Conservation (phyloP, 2,888 invertebrate species). For the Carpatolechia fugitivella region DNA sequence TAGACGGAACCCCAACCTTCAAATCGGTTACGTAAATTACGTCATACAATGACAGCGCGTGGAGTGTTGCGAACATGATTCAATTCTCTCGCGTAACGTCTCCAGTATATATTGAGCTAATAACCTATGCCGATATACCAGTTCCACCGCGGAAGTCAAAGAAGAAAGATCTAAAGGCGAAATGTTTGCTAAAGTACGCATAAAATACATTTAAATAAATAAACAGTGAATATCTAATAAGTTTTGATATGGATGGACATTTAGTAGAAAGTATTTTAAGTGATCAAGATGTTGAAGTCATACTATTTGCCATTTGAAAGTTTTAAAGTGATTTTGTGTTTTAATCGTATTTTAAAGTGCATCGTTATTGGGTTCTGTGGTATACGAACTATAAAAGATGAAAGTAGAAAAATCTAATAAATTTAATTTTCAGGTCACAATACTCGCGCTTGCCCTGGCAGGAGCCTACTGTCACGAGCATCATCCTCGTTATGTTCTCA, state of each 20-base stretch:
- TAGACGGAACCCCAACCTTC: conserved; percentile 61
- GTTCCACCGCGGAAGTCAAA: conserved; percentile 71
- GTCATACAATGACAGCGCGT: conserved; percentile 58
- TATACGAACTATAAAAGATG: neutral
- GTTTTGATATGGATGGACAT: neutral
- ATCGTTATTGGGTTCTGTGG: neutral
- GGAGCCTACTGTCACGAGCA: conserved; percentile 49
- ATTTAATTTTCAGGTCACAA: conserved; percentile 49
- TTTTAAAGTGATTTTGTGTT: neutral
- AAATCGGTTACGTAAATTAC: conserved; percentile 77
- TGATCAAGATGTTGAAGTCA: neutral
- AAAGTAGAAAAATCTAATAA: neutral
- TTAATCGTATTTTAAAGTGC: neutral
- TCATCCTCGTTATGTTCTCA: conserved; percentile 38
- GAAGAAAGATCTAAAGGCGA: conserved; percentile 58
- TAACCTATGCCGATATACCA: conserved; percentile 74
- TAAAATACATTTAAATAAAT: conserved; percentile 17
- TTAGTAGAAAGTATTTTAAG: neutral
- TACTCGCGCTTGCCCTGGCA: conserved; percentile 43
- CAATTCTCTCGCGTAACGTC: conserved; percentile 77
- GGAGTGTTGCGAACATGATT: conserved; percentile 65
- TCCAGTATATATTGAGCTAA: conserved; percentile 77
- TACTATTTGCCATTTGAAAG: neutral
- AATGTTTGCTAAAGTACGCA: conserved; percentile 70
- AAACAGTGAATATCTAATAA: neutral